A percentile compares a stretch with the other conserved stretches of the same genome.
phyloP scores from a whole-genome alignment of 2,113 vertebrate genomes.

The Amphiprion percula region DNA sequence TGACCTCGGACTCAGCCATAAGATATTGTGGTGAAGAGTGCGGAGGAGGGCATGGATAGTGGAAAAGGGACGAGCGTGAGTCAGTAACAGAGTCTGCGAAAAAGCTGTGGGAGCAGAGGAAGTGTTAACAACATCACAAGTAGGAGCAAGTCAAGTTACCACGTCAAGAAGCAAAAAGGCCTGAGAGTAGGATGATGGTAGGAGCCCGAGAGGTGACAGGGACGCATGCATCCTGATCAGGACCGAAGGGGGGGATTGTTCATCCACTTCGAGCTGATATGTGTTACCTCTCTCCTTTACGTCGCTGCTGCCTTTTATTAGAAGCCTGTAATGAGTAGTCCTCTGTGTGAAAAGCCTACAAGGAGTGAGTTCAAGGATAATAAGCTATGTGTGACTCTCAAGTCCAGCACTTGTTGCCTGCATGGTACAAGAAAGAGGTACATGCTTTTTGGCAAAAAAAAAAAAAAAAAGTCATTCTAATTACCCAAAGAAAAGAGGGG shows the following conservation, averaged over 20 bases:
- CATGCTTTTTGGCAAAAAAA: constrained; percentile 9
- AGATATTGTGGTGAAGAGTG: constrained; percentile 80
- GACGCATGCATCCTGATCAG: constrained; percentile 59
- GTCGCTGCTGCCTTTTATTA: constrained; percentile 65
- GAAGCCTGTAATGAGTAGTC: constrained; percentile 56
- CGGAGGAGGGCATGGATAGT: constrained; percentile 80
- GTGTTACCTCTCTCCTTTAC: constrained; percentile 57
- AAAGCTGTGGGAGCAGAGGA: constrained; percentile 85
- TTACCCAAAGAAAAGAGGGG: too few species aligned
- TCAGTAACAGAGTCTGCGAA: constrained; percentile 83
- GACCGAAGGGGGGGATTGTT: constrained; percentile 44
- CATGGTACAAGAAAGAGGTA: constrained; percentile 1
- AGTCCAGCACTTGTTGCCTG: constrained; percentile 61
- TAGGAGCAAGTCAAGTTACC: constrained; percentile 82
- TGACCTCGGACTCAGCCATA: constrained; percentile 78
- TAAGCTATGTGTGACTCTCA: constrained; percentile 52
- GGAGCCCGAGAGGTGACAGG: constrained; percentile 67
- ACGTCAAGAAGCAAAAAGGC: constrained; percentile 76
- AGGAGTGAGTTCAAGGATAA: constrained; percentile 56
- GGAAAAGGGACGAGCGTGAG: constrained; percentile 83
- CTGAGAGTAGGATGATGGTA: constrained; percentile 74
- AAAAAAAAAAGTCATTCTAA: not conserved
- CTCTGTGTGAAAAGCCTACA: constrained; percentile 53
- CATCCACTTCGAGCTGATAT: constrained; percentile 41
- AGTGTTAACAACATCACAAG: constrained; percentile 84